Conservation (phyloP, 2,888 invertebrate species). For the Abrostola triplasia region DNA sequence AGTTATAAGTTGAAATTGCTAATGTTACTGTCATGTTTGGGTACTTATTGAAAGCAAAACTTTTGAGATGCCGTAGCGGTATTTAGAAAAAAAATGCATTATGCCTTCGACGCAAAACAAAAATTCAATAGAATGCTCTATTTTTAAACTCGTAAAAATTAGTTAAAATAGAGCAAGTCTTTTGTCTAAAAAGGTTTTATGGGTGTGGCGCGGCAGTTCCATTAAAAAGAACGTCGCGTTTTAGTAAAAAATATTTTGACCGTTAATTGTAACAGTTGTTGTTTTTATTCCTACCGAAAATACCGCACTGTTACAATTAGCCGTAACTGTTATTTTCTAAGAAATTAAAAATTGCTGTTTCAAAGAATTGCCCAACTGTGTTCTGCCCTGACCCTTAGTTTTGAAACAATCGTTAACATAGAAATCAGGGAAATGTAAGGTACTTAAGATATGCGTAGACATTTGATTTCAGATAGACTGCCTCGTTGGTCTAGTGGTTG, state of each 20-base stretch:
- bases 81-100: slow-evolving; percentile 46
- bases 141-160: slow-evolving; percentile 70
- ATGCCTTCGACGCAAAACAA: slow-evolving; percentile 44
- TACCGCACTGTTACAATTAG: slow-evolving; percentile 35
- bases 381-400: neutral
- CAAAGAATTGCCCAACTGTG: neutral
- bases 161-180: slow-evolving; percentile 76
- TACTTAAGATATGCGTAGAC: too few relatives aligned
- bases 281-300: slow-evolving; percentile 44
- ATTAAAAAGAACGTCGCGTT: slow-evolving; percentile 39
- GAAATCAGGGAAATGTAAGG: too few relatives aligned
- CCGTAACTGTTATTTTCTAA: slow-evolving; percentile 37
- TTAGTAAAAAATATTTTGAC: slow-evolving; percentile 63
- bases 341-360: slow-evolving; percentile 7
- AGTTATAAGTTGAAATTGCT: slow-evolving; percentile 3
- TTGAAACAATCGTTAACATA: neutral
- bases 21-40: slow-evolving; percentile 30
- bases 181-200: slow-evolving; percentile 64
- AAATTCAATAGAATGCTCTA: slow-evolving; percentile 65
- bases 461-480: too few relatives aligned
- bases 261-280: slow-evolving; percentile 79
- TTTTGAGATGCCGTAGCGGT: slow-evolving; percentile 19
- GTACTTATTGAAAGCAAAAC: slow-evolving; percentile 44
- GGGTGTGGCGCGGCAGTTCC: slow-evolving; percentile 41
- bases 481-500: too few relatives aligned